Conservation (phyloP, 2,797 vertebrate genomes). For the Intellagama lesueurii region DNA sequence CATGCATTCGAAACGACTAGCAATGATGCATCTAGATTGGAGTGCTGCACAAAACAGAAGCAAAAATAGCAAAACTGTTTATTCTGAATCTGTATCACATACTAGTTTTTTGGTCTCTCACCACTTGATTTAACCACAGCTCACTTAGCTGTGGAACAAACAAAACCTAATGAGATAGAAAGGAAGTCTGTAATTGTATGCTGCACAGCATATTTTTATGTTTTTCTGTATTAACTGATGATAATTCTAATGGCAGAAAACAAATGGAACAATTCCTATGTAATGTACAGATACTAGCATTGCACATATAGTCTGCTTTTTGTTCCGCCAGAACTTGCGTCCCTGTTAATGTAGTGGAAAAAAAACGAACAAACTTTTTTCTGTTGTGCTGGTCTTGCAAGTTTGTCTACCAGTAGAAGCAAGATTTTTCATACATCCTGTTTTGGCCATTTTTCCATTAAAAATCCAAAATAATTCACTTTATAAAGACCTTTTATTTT, state of each 20-base stretch:
- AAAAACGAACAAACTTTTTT: conserved; percentile 88
- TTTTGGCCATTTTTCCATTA: conserved; percentile 65
- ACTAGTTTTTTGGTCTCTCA: conserved; percentile 72
- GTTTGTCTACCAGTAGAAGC: conserved; percentile 87
- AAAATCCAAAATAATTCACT: conserved; percentile 69
- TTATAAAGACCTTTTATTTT: conserved; percentile 78
- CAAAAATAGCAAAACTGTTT: conserved; percentile 76
- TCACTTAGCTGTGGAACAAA: conserved; percentile 79
- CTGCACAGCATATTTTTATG: conserved; percentile 88
- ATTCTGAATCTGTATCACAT: conserved; percentile 69
- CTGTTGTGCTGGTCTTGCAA: conserved; percentile 91
- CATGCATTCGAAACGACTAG: conserved; percentile 71
- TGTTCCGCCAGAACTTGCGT: conserved; percentile 91
- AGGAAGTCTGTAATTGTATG: conserved; percentile 88
- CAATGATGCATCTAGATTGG: conserved; percentile 70
- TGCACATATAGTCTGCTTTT: conserved; percentile 96
- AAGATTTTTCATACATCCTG: conserved; percentile 74
- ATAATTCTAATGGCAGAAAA: conserved; percentile 94
- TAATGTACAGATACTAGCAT: conserved; percentile 99
- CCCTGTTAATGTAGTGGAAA: conserved; percentile 95
- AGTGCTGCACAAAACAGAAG: conserved; percentile 69
- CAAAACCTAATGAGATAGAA: conserved; percentile 80
- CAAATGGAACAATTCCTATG: conserved; percentile 93
- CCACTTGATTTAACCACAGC: conserved; percentile 80
- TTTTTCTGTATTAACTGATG: conserved; percentile 94